These are phyloP conservation scores for Drosophila bunnanda DNA, from an alignment of 2,888 invertebrate species.

Conservation along the genomic window DNA sequence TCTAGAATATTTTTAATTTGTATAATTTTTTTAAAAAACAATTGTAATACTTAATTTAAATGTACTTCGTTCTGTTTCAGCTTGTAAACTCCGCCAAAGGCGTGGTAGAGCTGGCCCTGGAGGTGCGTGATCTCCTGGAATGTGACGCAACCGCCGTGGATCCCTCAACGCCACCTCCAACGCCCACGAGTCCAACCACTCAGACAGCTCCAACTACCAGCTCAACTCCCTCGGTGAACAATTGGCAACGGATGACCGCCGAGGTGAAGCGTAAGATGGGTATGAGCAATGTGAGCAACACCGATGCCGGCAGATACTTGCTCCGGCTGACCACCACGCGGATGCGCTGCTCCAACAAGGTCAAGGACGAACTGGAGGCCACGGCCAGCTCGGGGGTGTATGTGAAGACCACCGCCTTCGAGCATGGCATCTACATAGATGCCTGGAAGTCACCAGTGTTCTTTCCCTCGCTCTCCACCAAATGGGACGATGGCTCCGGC, in stretches of 20 bases:
- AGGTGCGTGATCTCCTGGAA: constrained; percentile 79
- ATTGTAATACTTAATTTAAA: background rate
- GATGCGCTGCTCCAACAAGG: constrained; percentile 84
- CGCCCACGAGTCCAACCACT: constrained; percentile 7
- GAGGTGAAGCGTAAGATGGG: constrained; percentile 83
- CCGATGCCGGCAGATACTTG: constrained; percentile 58
- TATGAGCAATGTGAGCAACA: constrained; percentile 64
- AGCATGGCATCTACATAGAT: constrained; percentile 87
- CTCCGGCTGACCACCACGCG: constrained; percentile 82
- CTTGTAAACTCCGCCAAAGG: constrained; percentile 82
- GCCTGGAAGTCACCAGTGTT: constrained; percentile 91
- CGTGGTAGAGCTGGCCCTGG: constrained; percentile 82
- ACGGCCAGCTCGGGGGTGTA: constrained; percentile 87
- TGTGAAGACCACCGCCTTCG: constrained; percentile 91
- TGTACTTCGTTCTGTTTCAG: constrained; percentile 56
- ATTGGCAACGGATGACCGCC: constrained; percentile 80
- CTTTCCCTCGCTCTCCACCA: constrained; percentile 90
- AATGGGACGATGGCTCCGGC: constrained; percentile 86
- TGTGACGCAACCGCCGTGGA: constrained; percentile 19
- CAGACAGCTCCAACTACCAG: background rate
- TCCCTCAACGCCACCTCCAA: background rate
- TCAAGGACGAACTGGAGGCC: constrained; percentile 84
- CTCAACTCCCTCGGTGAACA: constrained; percentile 43
- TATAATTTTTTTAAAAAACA: too few species aligned
- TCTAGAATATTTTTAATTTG: too few species aligned